These are phyloP conservation scores for Saccopteryx bilineata DNA, from an alignment of 2,113 vertebrate species.

Conservation along the genomic window DNA sequence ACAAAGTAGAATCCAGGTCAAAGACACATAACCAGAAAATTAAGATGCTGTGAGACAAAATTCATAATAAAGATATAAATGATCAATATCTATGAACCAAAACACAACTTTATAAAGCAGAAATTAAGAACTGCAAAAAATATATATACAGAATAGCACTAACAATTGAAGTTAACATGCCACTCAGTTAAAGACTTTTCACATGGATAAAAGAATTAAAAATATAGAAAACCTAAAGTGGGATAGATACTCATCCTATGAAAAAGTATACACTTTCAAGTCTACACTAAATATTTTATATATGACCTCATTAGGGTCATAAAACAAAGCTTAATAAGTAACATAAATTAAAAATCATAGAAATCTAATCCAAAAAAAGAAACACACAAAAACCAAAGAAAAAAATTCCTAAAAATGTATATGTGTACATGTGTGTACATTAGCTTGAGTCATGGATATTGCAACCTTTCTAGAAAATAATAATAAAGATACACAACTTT, in stretches of 20 bases:
- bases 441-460: background rate
- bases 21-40: background rate
- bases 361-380: background rate
- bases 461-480: background rate
- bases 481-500: background rate
- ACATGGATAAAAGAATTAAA: background rate
- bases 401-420: background rate
- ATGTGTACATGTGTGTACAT: background rate
- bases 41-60: background rate
- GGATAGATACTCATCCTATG: background rate
- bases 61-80: background rate
- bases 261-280: background rate
- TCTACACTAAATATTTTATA: background rate
- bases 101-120: background rate
- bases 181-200: background rate
- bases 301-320: background rate
- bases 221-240: background rate
- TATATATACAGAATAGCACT: background rate
- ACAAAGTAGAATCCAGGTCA: background rate
- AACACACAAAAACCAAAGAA: background rate
- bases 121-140: background rate
- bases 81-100: background rate
- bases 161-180: background rate
- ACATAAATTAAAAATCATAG: background rate
- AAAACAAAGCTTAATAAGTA: background rate